Evolutionary conservation across 1,140 invertebrate genomes (phyloP).

Genomic region (Philotrypesis tridentata): DNA sequence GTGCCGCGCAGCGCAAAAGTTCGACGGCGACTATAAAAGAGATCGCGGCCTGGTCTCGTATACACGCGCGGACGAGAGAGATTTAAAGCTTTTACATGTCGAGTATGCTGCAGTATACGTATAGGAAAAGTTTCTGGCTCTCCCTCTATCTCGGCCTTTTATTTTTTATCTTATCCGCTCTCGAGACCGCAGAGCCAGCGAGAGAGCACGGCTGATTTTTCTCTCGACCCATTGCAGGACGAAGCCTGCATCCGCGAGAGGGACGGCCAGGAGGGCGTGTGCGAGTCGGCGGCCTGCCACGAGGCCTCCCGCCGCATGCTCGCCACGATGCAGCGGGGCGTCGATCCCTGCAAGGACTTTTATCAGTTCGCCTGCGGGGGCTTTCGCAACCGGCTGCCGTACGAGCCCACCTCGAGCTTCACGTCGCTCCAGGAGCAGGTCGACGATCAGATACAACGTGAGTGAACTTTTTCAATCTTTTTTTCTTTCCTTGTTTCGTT

Average conservation of each 20-base stretch:
- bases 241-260: constrained; percentile 64
- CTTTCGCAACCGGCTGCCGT: constrained; percentile 66
- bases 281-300: constrained; percentile 65
- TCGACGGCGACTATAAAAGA: too few relatives aligned
- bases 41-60: too few relatives aligned
- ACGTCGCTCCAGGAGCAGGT: constrained; percentile 67
- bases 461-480: constrained; percentile 52
- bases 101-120: too few relatives aligned
- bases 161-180: too few relatives aligned
- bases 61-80: too few relatives aligned
- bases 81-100: too few relatives aligned
- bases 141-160: too few relatives aligned
- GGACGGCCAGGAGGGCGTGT: constrained; percentile 65
- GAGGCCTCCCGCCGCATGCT: constrained; percentile 68
- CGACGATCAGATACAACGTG: constrained; percentile 68
- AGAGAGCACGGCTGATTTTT: too few relatives aligned
- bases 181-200: too few relatives aligned
- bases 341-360: constrained; percentile 80
- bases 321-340: constrained; percentile 67
- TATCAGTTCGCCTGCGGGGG: constrained; percentile 81
- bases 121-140: too few relatives aligned
- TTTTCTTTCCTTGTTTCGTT: too few relatives aligned
- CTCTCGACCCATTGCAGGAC: constrained; percentile 62
- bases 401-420: constrained; percentile 66
- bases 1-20: too few relatives aligned